phyloP scores from a whole-genome alignment of 2,888 invertebrate genomes.

The Mimas tiliae region DNA sequence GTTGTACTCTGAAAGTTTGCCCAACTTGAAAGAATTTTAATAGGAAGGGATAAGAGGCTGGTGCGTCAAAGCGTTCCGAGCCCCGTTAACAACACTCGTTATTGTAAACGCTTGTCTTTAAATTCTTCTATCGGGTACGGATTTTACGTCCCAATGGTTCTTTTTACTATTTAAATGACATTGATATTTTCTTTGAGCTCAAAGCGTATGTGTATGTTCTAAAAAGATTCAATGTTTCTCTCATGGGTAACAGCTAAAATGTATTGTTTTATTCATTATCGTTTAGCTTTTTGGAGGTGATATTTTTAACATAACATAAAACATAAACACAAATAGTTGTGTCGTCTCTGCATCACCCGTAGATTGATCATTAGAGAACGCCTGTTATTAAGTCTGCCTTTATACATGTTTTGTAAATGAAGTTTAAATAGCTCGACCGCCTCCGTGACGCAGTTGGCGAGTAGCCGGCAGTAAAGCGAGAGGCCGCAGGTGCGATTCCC shows the following conservation, averaged over 20 bases:
- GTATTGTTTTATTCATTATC: conserved; percentile 3
- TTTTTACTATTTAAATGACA: conserved; percentile 60
- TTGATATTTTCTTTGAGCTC: conserved; percentile 48
- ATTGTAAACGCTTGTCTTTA: conserved; percentile 55
- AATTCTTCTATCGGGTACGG: conserved; percentile 51
- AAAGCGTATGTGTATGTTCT: conserved; percentile 16
- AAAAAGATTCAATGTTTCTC: conserved; percentile 16
- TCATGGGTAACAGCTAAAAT: neutral
- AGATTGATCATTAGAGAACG: no score
- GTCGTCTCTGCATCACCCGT: no score
- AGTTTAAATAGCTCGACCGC: no score
- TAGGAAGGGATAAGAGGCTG: conserved; percentile 66
- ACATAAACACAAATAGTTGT: no score
- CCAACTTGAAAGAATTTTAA: conserved; percentile 75
- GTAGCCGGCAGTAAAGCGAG: no score
- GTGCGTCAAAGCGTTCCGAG: conserved; percentile 68
- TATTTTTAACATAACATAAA: no score
- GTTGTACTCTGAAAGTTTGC: conserved; percentile 62
- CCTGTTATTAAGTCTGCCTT: no score
- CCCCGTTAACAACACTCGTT: conserved; percentile 61
- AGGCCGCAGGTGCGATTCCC: no score
- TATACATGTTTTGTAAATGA: no score
- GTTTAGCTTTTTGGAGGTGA: neutral
- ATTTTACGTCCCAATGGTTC: conserved; percentile 54
- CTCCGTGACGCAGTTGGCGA: no score